Evolutionary conservation across 2,113 vertebrate genomes (phyloP).

Genomic region (Girardinichthys multiradiatus): DNA sequence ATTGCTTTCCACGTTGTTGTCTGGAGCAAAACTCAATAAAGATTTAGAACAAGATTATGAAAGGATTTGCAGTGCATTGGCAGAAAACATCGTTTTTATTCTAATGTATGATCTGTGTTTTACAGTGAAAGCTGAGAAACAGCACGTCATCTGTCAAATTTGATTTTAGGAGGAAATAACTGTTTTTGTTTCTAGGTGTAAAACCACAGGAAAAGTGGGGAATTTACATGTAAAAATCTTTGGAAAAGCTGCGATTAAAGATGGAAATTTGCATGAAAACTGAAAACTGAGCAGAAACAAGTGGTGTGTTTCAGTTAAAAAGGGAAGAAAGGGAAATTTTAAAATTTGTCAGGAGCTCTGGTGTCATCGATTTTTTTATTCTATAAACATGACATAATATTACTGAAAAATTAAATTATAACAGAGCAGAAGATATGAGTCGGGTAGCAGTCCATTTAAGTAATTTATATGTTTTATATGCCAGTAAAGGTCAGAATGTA

Average conservation of each 20-base stretch:
- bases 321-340: not conserved
- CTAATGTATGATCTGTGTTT: constrained; percentile 60
- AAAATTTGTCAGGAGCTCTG: not conserved
- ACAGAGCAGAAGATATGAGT: not conserved
- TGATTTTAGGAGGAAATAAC: constrained; percentile 58
- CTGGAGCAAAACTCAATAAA: constrained; percentile 48
- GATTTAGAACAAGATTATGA: constrained; percentile 72
- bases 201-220: constrained; percentile 40
- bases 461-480: not conserved
- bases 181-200: constrained; percentile 48
- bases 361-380: not conserved
- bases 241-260: constrained; percentile 33
- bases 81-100: constrained; percentile 53
- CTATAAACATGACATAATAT: not conserved
- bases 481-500: not conserved
- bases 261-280: not conserved
- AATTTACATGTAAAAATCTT: constrained; percentile 41
- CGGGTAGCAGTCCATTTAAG: not conserved
- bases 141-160: constrained; percentile 53
- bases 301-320: not conserved
- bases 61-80: constrained; percentile 55
- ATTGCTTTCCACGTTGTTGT: constrained; percentile 68
- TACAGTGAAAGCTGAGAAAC: constrained; percentile 52
- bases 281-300: not conserved
- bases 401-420: constrained; percentile 6